Conservation (phyloP, 2,888 invertebrate genomes). For the Pterobdella sp. region DNA sequence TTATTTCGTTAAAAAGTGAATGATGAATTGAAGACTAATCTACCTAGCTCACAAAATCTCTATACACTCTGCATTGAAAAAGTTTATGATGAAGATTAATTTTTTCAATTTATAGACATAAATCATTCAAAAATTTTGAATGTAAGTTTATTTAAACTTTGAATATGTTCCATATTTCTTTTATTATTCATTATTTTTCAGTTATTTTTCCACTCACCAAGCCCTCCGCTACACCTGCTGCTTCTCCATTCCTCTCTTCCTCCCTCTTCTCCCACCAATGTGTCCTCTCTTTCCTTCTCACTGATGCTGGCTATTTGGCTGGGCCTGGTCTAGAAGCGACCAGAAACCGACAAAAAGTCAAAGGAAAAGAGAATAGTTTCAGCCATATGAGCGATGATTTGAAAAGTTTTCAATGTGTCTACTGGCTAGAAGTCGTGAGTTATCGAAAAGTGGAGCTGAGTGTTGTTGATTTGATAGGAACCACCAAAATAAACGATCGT, state of each 20-base stretch:
- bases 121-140: too few species aligned
- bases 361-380: background rate
- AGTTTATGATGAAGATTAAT: too few species aligned
- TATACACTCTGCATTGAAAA: too few species aligned
- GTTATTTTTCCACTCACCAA: background rate
- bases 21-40: too few species aligned
- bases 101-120: too few species aligned
- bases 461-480: background rate
- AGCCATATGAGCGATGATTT: background rate
- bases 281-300: background rate
- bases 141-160: too few species aligned
- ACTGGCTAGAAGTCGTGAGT: background rate
- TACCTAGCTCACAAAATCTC: too few species aligned
- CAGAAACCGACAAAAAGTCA: background rate
- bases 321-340: slow-evolving; percentile 2
- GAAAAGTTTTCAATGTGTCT: background rate
- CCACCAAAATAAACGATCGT: background rate
- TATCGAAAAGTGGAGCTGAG: background rate
- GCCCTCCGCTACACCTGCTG: background rate
- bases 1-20: too few species aligned
- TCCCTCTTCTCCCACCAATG: background rate
- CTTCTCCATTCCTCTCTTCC: background rate
- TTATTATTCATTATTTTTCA: slow-evolving; percentile 3
- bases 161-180: too few species aligned
- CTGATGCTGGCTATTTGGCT: background rate